phyloP scores from a whole-genome alignment of 2,888 invertebrate species.

The Platynereis dumerilii region DNA sequence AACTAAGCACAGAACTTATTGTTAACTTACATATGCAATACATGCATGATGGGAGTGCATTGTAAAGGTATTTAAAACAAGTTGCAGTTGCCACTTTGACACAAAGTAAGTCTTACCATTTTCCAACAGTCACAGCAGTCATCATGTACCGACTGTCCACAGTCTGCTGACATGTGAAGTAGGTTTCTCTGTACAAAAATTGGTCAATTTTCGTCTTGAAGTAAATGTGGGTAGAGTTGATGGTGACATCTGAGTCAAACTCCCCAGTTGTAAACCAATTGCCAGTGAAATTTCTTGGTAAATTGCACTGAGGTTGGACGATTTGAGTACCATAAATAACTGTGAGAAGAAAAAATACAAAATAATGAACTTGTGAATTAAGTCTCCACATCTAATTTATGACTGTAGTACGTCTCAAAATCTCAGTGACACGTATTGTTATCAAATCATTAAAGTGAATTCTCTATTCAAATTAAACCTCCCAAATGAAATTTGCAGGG shows the following conservation, averaged over 20 bases:
- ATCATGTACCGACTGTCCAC: constrained; percentile 91
- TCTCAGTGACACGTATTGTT: no score
- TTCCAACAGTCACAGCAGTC: constrained; percentile 94
- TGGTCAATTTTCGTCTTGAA: constrained; percentile 95
- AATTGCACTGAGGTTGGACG: constrained; percentile 84
- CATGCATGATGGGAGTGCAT: no score
- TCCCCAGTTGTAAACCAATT: constrained; percentile 98
- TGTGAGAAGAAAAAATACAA: not conserved
- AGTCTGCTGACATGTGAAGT: constrained; percentile 93
- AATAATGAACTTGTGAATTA: no score
- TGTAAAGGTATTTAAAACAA: no score
- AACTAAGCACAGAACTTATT: no score
- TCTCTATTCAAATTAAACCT: no score
- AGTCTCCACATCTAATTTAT: no score
- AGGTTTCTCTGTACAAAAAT: constrained; percentile 73
- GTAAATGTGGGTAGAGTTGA: constrained; percentile 95
- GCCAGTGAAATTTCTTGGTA: constrained; percentile 93
- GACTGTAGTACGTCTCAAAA: no score
- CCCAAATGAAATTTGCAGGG: no score
- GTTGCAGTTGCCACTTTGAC: no score
- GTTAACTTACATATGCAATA: no score
- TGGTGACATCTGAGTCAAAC: constrained; percentile 83
- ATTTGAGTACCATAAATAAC: constrained; percentile 36
- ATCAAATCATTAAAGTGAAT: no score
- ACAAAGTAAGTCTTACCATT: constrained; percentile 76